A percentile compares a stretch with the other conserved stretches of the same genome.
phyloP scores from a whole-genome alignment of 2,888 invertebrate genomes.

The Drymonia ruficornis region DNA sequence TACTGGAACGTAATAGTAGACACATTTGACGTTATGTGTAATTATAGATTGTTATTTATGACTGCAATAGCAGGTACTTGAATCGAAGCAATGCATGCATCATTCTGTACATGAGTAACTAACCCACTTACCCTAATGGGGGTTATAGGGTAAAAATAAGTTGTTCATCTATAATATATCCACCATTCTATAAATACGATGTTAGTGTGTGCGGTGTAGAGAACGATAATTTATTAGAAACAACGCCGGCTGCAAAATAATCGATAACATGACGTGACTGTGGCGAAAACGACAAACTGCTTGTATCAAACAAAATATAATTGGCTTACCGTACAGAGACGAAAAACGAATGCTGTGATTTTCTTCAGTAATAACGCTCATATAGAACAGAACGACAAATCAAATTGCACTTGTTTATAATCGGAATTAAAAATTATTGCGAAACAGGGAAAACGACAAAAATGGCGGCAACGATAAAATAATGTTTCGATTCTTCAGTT shows the following conservation, averaged over 20 bases:
- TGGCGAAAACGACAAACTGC: constrained; percentile 21
- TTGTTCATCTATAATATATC: too few species aligned
- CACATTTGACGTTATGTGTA: not conserved
- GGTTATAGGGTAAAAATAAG: too few species aligned
- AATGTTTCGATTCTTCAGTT: constrained; percentile 36
- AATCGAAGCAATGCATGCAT: not conserved
- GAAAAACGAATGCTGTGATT: constrained; percentile 8
- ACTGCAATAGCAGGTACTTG: not conserved
- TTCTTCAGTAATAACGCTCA: constrained; percentile 8
- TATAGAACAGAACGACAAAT: not conserved
- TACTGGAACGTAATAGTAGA: too few species aligned
- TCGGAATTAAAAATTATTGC: constrained; percentile 23
- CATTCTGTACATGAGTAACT: not conserved
- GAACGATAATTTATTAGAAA: constrained; percentile 9
- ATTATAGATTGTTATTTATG: constrained; percentile 5
- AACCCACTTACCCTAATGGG: not conserved
- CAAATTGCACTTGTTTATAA: not conserved
- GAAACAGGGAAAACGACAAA: constrained; percentile 55
- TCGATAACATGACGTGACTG: constrained; percentile 54
- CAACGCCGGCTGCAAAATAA: constrained; percentile 42
- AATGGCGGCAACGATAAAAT: constrained; percentile 67
- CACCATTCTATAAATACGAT: not conserved
- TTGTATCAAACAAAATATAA: constrained; percentile 12
- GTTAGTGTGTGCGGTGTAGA: not conserved
- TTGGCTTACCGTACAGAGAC: constrained; percentile 31